These are phyloP conservation scores for Dorcus hopei DNA, from an alignment of 2,888 invertebrate species.

Conservation along the genomic window DNA sequence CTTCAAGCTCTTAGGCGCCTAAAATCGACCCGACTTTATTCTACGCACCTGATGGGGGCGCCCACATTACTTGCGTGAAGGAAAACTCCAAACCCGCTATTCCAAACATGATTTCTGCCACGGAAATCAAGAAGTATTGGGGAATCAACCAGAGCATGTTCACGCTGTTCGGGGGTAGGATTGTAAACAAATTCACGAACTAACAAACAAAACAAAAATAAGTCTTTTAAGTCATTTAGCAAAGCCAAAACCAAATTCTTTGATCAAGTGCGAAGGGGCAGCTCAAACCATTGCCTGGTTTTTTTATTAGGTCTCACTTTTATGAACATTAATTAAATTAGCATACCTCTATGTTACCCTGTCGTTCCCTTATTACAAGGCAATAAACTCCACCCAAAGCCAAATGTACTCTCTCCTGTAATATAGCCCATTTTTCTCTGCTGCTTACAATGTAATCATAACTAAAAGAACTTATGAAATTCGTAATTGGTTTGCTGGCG, in stretches of 20 bases:
- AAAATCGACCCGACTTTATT: slow-evolving; percentile 20
- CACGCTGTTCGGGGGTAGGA: slow-evolving; percentile 63
- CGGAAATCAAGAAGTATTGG: slow-evolving; percentile 75
- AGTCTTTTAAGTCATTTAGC: not conserved
- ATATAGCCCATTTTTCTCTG: slow-evolving; percentile 26
- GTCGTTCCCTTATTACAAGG: slow-evolving; percentile 49
- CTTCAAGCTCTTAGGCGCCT: slow-evolving; percentile 81
- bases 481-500: not conserved
- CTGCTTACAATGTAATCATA: slow-evolving; percentile 38
- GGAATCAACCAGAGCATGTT: slow-evolving; percentile 73
- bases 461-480: slow-evolving; percentile 26
- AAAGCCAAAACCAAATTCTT: too few relatives aligned
- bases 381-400: slow-evolving; percentile 57
- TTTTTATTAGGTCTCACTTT: too few relatives aligned
- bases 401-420: slow-evolving; percentile 35
- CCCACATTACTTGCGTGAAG: slow-evolving; percentile 66
- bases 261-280: too few relatives aligned
- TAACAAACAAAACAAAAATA: slow-evolving; percentile 26
- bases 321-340: not conserved
- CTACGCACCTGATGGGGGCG: not conserved
- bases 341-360: slow-evolving; percentile 45
- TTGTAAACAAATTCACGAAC: slow-evolving; percentile 57
- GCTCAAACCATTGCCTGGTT: too few relatives aligned
- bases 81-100: slow-evolving; percentile 81
- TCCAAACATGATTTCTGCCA: slow-evolving; percentile 80